Evolutionary conservation across 2,888 invertebrate genomes (phyloP).

Genomic region (Aleiodes testaceus): DNA sequence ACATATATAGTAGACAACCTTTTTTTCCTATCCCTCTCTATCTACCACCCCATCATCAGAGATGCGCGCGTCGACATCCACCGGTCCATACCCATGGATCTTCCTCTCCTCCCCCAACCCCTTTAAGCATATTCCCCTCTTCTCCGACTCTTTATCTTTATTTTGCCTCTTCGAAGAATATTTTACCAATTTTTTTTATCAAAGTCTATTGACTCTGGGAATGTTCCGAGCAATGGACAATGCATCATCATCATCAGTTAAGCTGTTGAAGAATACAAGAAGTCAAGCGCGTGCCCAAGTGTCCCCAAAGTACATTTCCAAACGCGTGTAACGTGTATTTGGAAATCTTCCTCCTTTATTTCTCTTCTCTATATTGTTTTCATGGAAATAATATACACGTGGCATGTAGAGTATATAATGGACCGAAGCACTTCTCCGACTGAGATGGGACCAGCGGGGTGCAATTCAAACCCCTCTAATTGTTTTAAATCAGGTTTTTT

Average conservation of each 20-base stretch:
- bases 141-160: slow-evolving; percentile 64
- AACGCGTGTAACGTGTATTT: slow-evolving; percentile 40
- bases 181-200: no score
- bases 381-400: slow-evolving; percentile 66
- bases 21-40: slow-evolving; percentile 34
- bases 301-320: slow-evolving; percentile 57
- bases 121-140: slow-evolving; percentile 46
- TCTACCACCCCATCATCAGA: slow-evolving; percentile 42
- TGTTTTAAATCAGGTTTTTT: neutral
- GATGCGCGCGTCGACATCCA: slow-evolving; percentile 1
- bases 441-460: slow-evolving; percentile 19
- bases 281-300: slow-evolving; percentile 70
- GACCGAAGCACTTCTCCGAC: slow-evolving; percentile 45
- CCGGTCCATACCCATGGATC: slow-evolving; percentile 15
- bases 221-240: neutral
- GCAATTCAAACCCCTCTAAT: slow-evolving; percentile 21
- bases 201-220: neutral
- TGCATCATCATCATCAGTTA: slow-evolving; percentile 23
- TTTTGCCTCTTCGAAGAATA: slow-evolving; percentile 6
- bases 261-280: slow-evolving; percentile 21
- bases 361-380: slow-evolving; percentile 49
- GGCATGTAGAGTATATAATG: slow-evolving; percentile 51
- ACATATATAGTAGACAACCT: slow-evolving; percentile 45
- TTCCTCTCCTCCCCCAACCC: neutral
- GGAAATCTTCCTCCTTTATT: slow-evolving; percentile 53